Base-by-base conservation (phyloP, 2,113 vertebrate species). In the Urocitellus parryii region DNA sequence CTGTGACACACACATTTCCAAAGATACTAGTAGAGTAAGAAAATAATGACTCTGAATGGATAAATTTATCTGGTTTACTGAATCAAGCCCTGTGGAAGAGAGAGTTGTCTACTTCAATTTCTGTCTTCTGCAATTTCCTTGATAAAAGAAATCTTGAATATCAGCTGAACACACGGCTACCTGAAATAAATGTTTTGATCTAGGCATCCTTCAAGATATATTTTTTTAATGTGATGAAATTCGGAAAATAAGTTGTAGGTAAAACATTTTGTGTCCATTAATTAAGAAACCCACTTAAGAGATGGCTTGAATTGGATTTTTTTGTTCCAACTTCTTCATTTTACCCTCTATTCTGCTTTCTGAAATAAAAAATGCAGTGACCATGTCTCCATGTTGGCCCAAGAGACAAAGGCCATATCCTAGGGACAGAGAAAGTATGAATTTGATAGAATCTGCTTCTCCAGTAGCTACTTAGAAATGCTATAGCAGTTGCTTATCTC, bases 21-120 rank as follows among this genome's bases (percentile, higher is more conserved):
- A 84, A 74, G 39, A 48, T 51, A 88, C 70, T 79, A 77, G 88
- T 34, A 88, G 70, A 76, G 76, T 81, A 81, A 78, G 68, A 96
- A 96, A 81, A 0, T 42, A 89, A 65, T 61, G 32, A 84, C 56
- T 45, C 8, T 88, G 63, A 88, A 88, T 86, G 45, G 65, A 29
- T 78, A 58, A 58, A 42, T 68, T 77, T 88, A 63, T 1, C 10
- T 34, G 39, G 61, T 58, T 88, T 84, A 25, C 5, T 67, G 13
- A 73, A 58, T 48, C 68, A 82, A 5, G 10, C 5, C 24, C n/a
- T 45, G 0, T 72, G n/a, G 3, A 3, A 70, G 42, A 89, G 51
- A 65, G 5, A 32, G 20, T 1, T 72, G 17, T 25, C 12, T 51
- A 34, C 20, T 4, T 80, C 18, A 81, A 0, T 72, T 81, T 56